These are phyloP conservation scores for Arizona elegans DNA, from an alignment of 2,113 vertebrate species.

Conservation along the genomic window DNA sequence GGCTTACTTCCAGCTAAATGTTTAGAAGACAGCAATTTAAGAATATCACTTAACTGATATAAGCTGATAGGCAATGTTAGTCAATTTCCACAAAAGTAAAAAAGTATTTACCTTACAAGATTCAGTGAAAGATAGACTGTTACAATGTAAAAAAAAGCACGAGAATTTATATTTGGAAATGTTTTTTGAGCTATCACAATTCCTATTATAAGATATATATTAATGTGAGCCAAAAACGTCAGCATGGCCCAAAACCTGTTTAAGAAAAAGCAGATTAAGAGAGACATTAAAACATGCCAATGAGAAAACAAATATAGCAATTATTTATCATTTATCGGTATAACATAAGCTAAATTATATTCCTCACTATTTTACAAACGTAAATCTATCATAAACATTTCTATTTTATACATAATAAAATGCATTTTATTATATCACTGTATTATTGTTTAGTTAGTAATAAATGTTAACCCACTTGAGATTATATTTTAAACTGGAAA, in stretches of 20 bases:
- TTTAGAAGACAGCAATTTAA: neutral
- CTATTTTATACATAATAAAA: neutral
- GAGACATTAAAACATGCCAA: neutral
- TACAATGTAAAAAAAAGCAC: constrained; percentile 41
- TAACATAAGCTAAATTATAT: neutral
- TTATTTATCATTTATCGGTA: neutral
- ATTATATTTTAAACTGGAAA: neutral
- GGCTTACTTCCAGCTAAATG: neutral
- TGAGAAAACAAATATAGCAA: neutral
- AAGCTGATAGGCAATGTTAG: neutral
- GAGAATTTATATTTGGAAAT: constrained; percentile 25
- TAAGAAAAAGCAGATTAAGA: neutral
- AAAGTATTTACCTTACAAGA: constrained; percentile 38
- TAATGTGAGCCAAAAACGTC: constrained; percentile 45
- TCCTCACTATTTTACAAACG: neutral
- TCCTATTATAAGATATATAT: constrained; percentile 48
- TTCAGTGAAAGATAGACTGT: constrained; percentile 41
- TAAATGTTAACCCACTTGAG: neutral
- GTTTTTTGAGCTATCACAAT: constrained; percentile 43
- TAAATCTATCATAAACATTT: neutral
- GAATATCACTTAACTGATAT: neutral
- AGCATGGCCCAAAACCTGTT: constrained; percentile 52
- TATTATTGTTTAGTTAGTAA: neutral
- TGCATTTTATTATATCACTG: neutral
- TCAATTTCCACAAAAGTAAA: neutral